Base-by-base conservation (phyloP, 2,113 vertebrate genomes). In the Hylia prasina region DNA sequence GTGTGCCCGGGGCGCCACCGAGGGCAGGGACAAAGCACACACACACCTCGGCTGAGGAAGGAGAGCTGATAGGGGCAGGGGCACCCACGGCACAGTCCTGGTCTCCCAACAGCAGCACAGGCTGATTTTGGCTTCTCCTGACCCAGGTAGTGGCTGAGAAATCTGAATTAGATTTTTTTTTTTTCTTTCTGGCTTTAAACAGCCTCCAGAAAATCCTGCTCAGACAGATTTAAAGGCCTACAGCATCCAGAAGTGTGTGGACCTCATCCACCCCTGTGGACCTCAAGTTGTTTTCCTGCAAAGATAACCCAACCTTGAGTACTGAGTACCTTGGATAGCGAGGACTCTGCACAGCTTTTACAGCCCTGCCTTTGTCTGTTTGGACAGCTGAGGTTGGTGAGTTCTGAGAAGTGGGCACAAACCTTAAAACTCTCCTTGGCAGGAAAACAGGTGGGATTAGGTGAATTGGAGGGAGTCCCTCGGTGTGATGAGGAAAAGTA, bases 21-120 rank as follows among this genome's bases (percentile, higher is more conserved):
- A 75, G 92, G 87, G 90, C 91, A 84, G 84, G 93, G 64, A 22
- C 9, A 6, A 37, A 70, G 70, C 66, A 58, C 77, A 87, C 53
- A 35, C 54, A 87, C 53, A 28, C 45, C 71, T 69, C 1, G 0
- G 66, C 54, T 88, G 68, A 18, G 65, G 33, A 42, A 30, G 61
- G n/a, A 65, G 35, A 7, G n/a, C 85, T 56, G 82, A 44, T 14
- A 71, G 65, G 19, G 37, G 30, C 1, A 2, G n/a, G 78, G 70
- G 47, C 61, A 81, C 37, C 37, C 69, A 1, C 17, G 11, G 61
- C 89, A 39, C 5, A 5, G 3, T 24, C 65, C 39, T 4, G 1
- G 17, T 51, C 47, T 93, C 79, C 22, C 50, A 17, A 4, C 23
- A 42, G 6, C 57, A 45, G 42, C 61, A 24, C 28, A 25, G 54